Conservation (phyloP, 2,797 vertebrate genomes). For the Fistularia tabacaria region DNA sequence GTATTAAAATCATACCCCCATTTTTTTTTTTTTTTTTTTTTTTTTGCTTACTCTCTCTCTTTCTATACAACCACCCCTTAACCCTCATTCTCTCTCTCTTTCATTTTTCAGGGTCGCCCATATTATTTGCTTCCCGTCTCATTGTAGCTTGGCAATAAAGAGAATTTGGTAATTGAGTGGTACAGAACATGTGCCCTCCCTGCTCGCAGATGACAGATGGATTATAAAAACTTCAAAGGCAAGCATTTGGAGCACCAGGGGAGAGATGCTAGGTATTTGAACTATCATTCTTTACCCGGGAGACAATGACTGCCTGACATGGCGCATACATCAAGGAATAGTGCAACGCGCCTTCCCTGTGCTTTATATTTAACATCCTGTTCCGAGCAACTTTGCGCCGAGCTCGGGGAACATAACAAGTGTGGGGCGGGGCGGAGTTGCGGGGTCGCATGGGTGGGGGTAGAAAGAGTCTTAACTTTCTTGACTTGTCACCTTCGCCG, state of each 20-base stretch:
- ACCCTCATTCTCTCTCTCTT: conserved; percentile 53
- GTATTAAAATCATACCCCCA: no score
- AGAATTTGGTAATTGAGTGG: conserved; percentile 97
- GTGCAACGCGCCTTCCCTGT: conserved; percentile 77
- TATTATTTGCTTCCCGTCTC: conserved; percentile 89
- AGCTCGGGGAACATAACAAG: conserved; percentile 66
- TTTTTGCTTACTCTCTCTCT: no score
- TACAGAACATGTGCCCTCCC: conserved; percentile 97
- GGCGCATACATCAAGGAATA: conserved; percentile 96
- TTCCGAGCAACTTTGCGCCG: conserved; percentile 87
- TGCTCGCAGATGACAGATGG: conserved; percentile 99
- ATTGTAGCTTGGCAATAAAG: conserved; percentile 87
- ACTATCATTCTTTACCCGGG: conserved; percentile 98
- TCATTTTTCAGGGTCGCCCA: conserved; percentile 77
- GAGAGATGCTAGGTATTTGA: conserved; percentile 99
- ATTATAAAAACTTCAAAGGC: conserved; percentile 99
- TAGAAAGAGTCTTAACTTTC: neutral
- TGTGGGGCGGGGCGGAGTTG: conserved; percentile 18
- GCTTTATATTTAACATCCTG: conserved; percentile 94
- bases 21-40: no score
- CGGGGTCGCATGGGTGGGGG: neutral
- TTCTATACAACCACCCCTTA: no score
- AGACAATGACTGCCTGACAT: conserved; percentile 98
- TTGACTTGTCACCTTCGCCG: conserved; percentile 27
- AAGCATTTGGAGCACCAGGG: conserved; percentile 94